Evolutionary conservation across 2,888 invertebrate species (phyloP), one percentile per base, ranked within the genome.

Genomic region (Rhodophaea formosa): DNA sequence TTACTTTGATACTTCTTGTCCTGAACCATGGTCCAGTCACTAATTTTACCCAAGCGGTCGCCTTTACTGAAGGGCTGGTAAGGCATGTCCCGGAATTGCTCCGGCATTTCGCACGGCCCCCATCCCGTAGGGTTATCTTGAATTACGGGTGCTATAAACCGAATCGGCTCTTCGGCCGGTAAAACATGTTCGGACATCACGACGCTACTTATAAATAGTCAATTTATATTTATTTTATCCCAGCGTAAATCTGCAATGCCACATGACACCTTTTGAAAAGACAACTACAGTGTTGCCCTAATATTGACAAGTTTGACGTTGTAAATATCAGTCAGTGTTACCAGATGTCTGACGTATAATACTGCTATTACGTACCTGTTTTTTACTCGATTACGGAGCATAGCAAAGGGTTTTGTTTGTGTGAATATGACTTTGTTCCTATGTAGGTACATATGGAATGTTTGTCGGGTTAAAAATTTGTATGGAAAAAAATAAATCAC

Each of bases 61-160:
- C 98, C 98, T 91, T 99, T 99, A 70, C 99, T 98, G 86, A 99
- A 99, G 44, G 99, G 99, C 89, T 99, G 99, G 88, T 99, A 99
- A 8, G 99, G 99, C 95, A 98, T 97, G 86, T 98, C 97, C 78
- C 96, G 95, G 86, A 97, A 98, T 77, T 97, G 97, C 61, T 97
- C 97, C 56, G 98, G 97, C 86, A 98, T 93, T 84, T 97, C 96
- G 88, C 96, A 96, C 47, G 99, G 99, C 12, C 99, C 99, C 99
- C 99, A 99, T 80, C 99, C 99, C 66, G 94, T 94, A 1, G 96
- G 95, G 85, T 98, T 97, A 72, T 96, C 95, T 79, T 96, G 96
- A 73, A 96, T 95, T 58, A 94, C 84, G 0, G 96, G 96, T 8
- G 95, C 93, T 63, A 92, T 84, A 73, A 96, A 96, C 75, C 94